Base-by-base conservation (phyloP, 2,113 vertebrate species). In the Brachionichthys hirsutus region DNA sequence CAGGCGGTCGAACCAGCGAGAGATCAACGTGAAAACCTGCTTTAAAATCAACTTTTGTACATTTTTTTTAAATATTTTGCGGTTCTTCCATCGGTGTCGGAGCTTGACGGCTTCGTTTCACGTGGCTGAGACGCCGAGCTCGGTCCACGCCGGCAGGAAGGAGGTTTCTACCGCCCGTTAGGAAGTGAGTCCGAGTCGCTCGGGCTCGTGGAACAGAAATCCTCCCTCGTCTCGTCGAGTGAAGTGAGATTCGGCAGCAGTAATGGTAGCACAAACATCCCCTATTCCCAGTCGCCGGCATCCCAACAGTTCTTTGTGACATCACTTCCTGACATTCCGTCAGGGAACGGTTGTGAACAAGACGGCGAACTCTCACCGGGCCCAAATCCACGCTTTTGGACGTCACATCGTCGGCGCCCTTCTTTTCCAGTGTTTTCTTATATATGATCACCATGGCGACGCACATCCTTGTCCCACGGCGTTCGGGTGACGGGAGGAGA, bases 361-460 rank as follows among this genome's bases (percentile, higher is more conserved):
- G 44, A 42, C 73, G 67, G 42, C 15, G 58, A 62, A 13, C 3
- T 63, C 93, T 94, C 81, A 95, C 94, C 92, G 80, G 86, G 84
- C 91, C 91, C 84, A 92, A 89, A 76, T 80, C 62, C 38, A 80
- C 73, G 47, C 58, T 79, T 85, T 84, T 88, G 83, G 90, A 70
- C 67, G 85, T 89, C 90, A 93, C 54, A 62, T 94, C 92, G 78
- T 92, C 92, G 35, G 84, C 90, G 52, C 80, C 85, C 91, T 94
- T 91, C 89, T 92, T 93, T 82, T 92, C 90, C 92, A 93, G 89
- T 87, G 89, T 91, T 93, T 93, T 94, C 87, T 92, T 90, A 86
- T 91, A 92, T 90, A 94, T 93, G 88, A 94, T 94, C 88, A 95
- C 93, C 94, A 95, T 94, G 90, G 87, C 92, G 87, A 89, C 68